phyloP scores from a whole-genome alignment of 1,140 invertebrate species.

The Thereuonema tuberculata region DNA sequence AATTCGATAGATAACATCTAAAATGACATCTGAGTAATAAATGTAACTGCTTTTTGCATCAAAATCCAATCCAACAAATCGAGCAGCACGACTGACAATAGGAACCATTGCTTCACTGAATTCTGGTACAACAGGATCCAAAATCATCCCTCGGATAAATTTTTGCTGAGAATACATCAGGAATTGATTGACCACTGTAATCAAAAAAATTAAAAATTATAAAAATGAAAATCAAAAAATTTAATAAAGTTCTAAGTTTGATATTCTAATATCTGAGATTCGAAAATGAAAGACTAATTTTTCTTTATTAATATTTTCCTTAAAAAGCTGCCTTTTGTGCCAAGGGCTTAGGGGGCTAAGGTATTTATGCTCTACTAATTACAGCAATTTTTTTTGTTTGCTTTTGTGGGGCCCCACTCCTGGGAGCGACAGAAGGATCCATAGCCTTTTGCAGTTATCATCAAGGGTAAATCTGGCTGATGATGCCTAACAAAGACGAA shows the following conservation, averaged over 20 bases:
- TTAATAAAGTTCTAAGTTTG: background rate
- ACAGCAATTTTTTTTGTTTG: too few relatives aligned
- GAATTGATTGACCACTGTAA: constrained; percentile 66
- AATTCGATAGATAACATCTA: constrained; percentile 88
- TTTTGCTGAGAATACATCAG: constrained; percentile 94
- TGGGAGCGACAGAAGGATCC: too few relatives aligned
- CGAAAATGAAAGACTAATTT: background rate
- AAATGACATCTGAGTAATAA: constrained; percentile 93
- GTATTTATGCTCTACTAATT: too few relatives aligned
- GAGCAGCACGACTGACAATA: constrained; percentile 67
- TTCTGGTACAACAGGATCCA: constrained; percentile 64
- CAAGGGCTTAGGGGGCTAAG: too few relatives aligned
- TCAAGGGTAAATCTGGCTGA: too few relatives aligned
- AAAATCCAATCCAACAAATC: constrained; percentile 95
- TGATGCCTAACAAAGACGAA: too few relatives aligned
- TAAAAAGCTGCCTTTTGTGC: too few relatives aligned
- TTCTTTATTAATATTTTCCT: too few relatives aligned
- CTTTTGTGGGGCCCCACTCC: too few relatives aligned
- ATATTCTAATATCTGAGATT: background rate
- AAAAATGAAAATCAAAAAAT: too few relatives aligned
- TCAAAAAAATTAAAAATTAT: constrained; percentile 13
- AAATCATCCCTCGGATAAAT: constrained; percentile 87
- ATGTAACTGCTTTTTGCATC: constrained; percentile 82
- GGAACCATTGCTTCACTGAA: constrained; percentile 82
- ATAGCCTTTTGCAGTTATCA: too few relatives aligned